These are phyloP conservation scores for Pygmarrhopalites habei DNA, from an alignment of 1,140 invertebrate species.

Conservation along the genomic window DNA sequence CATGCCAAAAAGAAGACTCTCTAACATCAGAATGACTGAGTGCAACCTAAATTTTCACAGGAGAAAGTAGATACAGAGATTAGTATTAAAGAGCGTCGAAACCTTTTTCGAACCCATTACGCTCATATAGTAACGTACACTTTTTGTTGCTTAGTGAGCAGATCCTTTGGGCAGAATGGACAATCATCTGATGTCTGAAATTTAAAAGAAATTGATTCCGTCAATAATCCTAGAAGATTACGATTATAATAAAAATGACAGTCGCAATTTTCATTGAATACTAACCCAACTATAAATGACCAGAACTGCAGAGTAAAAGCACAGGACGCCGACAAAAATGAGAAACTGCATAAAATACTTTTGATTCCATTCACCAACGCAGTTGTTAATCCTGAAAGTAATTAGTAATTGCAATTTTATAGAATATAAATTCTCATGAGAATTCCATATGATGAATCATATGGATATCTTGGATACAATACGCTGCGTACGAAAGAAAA, in stretches of 20 bases:
- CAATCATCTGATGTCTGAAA: conserved; percentile 57
- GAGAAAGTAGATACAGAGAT: no score
- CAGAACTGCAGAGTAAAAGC: conserved; percentile 61
- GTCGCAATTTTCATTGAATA: no score
- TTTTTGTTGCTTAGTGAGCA: conserved; percentile 62
- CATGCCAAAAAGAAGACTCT: conserved; percentile 76
- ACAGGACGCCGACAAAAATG: conserved; percentile 63
- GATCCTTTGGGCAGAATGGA: conserved; percentile 58
- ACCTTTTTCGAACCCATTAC: no score
- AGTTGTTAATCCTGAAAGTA: conserved; percentile 74
- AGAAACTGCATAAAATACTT: conserved; percentile 91
- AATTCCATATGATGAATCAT: not conserved
- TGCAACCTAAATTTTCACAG: conserved; percentile 71
- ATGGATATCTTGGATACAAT: not conserved
- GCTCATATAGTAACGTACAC: no score
- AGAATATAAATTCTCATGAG: no score
- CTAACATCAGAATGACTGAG: conserved; percentile 72
- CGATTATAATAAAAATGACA: no score
- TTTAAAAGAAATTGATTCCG: no score
- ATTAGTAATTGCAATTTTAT: no score
- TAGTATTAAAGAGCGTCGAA: no score
- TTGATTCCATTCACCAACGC: conserved; percentile 87
- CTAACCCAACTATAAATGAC: conserved; percentile 70
- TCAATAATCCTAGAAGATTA: no score
- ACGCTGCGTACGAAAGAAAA: not conserved